Conservation (phyloP, 1,140 invertebrate genomes). For the Drosophila pallidifrons region DNA sequence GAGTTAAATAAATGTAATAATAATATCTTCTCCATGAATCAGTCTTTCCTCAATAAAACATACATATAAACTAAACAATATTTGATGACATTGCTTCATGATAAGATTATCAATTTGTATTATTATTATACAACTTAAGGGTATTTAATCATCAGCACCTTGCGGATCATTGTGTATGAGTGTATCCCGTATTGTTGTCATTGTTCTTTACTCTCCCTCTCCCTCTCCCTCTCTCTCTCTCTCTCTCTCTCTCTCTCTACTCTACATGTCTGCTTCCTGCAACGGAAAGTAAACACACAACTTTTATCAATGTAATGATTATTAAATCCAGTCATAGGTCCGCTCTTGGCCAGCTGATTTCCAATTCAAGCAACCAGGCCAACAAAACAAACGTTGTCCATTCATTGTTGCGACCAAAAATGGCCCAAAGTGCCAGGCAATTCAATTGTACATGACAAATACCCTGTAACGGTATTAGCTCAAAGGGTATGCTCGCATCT, state of each 20-base stretch:
- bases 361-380: slow-evolving; percentile 38
- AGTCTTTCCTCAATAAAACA: slow-evolving; percentile 12
- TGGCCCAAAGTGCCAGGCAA: slow-evolving; percentile 14
- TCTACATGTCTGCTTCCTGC: slow-evolving; percentile 18
- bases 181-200: not conserved
- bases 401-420: slow-evolving; percentile 54
- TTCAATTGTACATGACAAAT: slow-evolving; percentile 36
- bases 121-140: not conserved
- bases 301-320: slow-evolving; percentile 27
- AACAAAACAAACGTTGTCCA: slow-evolving; percentile 62
- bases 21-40: slow-evolving; percentile 6
- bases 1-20: not conserved
- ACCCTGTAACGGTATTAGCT: slow-evolving; percentile 25
- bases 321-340: slow-evolving; percentile 15
- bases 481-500: not conserved
- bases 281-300: slow-evolving; percentile 4
- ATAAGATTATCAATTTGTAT: slow-evolving; percentile 10
- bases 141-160: slow-evolving; percentile 31
- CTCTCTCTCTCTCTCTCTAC: too few species aligned
- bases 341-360: slow-evolving; percentile 38
- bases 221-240: too few species aligned
- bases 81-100: slow-evolving; percentile 1
- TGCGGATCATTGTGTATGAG: slow-evolving; percentile 2
- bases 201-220: not conserved
- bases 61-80: not conserved